Evolutionary conservation across 2,797 vertebrate species (phyloP), one percentile per base, ranked within the genome.

Genomic region (Hipposideros larvatus): DNA sequence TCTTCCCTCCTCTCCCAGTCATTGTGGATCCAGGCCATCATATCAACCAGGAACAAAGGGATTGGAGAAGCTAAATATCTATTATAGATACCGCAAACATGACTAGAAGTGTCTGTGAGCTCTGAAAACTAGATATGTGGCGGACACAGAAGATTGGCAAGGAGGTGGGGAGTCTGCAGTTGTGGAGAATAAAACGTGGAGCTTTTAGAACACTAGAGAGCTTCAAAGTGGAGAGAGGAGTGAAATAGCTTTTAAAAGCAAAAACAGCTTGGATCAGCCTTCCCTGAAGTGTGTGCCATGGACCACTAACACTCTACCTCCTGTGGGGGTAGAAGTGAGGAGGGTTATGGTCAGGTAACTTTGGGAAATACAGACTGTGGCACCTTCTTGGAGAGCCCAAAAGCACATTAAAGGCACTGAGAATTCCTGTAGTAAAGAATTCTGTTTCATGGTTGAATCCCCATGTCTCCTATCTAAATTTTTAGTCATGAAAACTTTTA

Each of bases 401-500:
- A 80, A 71, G 9, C 21, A 51, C n/a, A 55, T n/a, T 63, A 86
- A 92, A 95, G 46, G 14, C 73, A 66, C n/a, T 48, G 78, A 86
- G 68, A 85, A 89, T 13, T 70, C 55, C 28, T 46, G 4, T 11
- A 71, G 21, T 68, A 61, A 71, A 90, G 13, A 71, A 70, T 46
- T 51, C 37, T 89, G 26, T 66, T 91, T 61, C 74, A 61, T 63
- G 34, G 1, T 13, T 86, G 43, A 94, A 71, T 34, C 22, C 11
- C 68, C 51, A 51, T 19, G 16, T 75, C 89, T 55, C 5, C 3
- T 31, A 37, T 87, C 31, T 80, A 91, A 73, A 37, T 68, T 53
- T 96, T 90, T 92, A 68, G 37, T 19, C 57, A 48, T 28, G 28
- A 43, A 91, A 86, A 82, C 16, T 88, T 90, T 90, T 59, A 21